A percentile compares a stretch with the other conserved stretches of the same genome.
phyloP scores from a whole-genome alignment of 2,888 invertebrate species.

The Epicampocera succincta region DNA sequence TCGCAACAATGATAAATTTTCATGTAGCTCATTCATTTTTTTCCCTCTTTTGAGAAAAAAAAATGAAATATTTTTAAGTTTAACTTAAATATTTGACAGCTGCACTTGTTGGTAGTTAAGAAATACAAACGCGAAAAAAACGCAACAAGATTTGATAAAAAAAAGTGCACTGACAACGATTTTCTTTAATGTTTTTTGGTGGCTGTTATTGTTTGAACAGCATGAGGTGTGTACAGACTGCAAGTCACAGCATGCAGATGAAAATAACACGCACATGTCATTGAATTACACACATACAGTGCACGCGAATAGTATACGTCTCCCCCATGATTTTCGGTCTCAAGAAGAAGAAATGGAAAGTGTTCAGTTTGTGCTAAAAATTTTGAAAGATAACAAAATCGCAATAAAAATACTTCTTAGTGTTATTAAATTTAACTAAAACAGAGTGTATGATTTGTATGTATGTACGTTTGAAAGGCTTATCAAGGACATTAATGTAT shows the following conservation, averaged over 20 bases:
- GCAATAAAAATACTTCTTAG: too few relatives aligned
- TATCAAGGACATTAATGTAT: too few relatives aligned
- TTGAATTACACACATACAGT: constrained; percentile 58
- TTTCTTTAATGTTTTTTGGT: constrained; percentile 4
- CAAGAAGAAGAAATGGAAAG: too few relatives aligned
- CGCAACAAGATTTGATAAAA: constrained; percentile 56
- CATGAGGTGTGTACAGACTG: constrained; percentile 50
- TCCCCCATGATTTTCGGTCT: background rate
- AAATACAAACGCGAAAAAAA: constrained; percentile 24
- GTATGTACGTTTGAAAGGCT: too few relatives aligned
- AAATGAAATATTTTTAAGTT: constrained; percentile 56
- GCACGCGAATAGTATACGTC: background rate
- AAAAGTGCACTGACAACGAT: constrained; percentile 49
- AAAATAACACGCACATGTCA: constrained; percentile 68
- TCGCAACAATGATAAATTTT: background rate
- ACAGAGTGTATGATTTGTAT: too few relatives aligned
- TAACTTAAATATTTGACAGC: constrained; percentile 68
- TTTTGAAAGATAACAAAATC: too few relatives aligned
- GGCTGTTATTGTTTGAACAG: constrained; percentile 63
- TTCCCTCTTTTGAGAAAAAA: background rate
- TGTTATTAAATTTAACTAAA: too few relatives aligned
- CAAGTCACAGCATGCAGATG: constrained; percentile 56
- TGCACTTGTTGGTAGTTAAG: constrained; percentile 61
- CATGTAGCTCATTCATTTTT: constrained; percentile 2
- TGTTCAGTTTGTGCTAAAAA: too few relatives aligned